Evolutionary conservation across 2,888 invertebrate species (phyloP).

Genomic region (Pelosia muscerda): DNA sequence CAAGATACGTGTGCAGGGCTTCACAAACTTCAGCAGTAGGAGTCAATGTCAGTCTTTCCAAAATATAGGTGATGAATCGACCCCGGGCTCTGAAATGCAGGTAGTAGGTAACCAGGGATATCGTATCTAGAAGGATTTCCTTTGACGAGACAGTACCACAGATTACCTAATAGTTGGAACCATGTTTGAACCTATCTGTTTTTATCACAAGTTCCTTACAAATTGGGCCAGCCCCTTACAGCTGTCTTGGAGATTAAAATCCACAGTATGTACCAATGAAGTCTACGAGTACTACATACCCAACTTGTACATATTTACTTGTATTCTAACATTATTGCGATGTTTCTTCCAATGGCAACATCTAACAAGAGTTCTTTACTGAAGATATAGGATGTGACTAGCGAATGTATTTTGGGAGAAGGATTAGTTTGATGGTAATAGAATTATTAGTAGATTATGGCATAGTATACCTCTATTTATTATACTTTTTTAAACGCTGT

Average conservation of each 20-base stretch:
- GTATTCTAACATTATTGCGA: slow-evolving; percentile 20
- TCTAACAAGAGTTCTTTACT: slow-evolving; percentile 1
- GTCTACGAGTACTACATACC: slow-evolving; percentile 47
- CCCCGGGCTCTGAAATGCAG: too few species aligned
- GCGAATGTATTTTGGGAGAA: background rate
- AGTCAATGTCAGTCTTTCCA: too few species aligned
- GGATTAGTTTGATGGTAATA: background rate
- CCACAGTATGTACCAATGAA: slow-evolving; percentile 63
- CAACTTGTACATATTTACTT: slow-evolving; percentile 21
- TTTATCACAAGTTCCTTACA: background rate
- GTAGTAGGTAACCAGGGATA: too few species aligned
- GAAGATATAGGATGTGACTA: background rate
- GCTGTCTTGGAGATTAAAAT: slow-evolving; percentile 68
- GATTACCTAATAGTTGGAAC: too few species aligned
- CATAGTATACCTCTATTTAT: too few species aligned
- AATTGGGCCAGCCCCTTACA: slow-evolving; percentile 45
- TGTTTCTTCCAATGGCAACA: slow-evolving; percentile 2
- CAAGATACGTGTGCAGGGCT: too few species aligned
- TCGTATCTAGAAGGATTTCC: too few species aligned
- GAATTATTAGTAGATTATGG: background rate
- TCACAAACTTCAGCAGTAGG: too few species aligned
- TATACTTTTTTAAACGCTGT: too few species aligned
- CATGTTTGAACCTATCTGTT: too few species aligned
- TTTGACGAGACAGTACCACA: background rate
- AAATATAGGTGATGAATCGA: background rate